A percentile compares a stretch with the other conserved stretches of the same genome.
Evolutionary conservation across 2,888 invertebrate genomes (phyloP).

Genomic region (Parnassius apollo): DNA sequence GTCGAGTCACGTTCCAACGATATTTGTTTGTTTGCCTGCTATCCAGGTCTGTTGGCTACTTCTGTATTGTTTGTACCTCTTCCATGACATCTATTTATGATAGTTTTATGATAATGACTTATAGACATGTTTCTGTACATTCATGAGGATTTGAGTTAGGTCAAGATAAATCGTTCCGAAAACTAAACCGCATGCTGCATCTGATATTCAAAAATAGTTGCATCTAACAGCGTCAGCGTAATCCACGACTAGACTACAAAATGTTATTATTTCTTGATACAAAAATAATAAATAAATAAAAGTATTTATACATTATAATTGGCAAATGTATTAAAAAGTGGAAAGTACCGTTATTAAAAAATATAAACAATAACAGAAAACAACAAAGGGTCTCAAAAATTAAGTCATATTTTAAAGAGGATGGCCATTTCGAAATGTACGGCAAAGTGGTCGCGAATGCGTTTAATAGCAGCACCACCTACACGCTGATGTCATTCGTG

Average conservation of each 20-base stretch:
- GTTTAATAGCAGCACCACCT: constrained; percentile 68
- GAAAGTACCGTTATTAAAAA: constrained; percentile 61
- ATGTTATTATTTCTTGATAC: constrained; percentile 21
- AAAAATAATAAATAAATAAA: no score
- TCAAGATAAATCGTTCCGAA: constrained; percentile 26
- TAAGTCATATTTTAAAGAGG: constrained; percentile 75
- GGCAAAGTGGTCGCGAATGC: constrained; percentile 48
- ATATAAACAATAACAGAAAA: constrained; percentile 57
- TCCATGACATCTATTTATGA: constrained; percentile 62
- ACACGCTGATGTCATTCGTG: constrained; percentile 67
- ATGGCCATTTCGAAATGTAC: constrained; percentile 67
- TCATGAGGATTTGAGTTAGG: constrained; percentile 57
- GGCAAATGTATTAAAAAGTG: constrained; percentile 42
- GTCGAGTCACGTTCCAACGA: constrained; percentile 71
- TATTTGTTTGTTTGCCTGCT: constrained; percentile 62
- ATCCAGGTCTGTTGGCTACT: constrained; percentile 48
- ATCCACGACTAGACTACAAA: constrained; percentile 10
- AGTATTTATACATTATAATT: no score
- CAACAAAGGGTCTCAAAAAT: constrained; percentile 57
- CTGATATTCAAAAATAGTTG: constrained; percentile 18
- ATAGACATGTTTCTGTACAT: constrained; percentile 51
- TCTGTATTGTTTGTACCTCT: constrained; percentile 54
- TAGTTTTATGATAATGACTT: constrained; percentile 61
- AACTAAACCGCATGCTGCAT: constrained; percentile 13
- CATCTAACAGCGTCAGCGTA: constrained; percentile 4